A percentile compares a stretch with the other conserved stretches of the same genome.
Conservation (phyloP, 2,113 vertebrate species). For the Podiceps cristatus region DNA sequence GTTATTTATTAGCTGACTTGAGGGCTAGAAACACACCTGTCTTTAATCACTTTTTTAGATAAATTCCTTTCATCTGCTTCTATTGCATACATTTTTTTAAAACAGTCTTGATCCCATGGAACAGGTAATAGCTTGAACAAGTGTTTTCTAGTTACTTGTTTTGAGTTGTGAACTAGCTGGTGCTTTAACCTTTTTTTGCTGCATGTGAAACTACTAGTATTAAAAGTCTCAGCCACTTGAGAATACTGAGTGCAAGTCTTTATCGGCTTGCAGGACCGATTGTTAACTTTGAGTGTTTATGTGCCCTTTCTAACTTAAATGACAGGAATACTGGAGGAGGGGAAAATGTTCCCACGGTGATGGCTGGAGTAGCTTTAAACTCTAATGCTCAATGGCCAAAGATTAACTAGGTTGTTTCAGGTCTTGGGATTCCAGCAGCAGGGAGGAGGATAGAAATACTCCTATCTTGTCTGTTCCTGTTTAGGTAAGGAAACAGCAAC, state of each 20-base stretch:
- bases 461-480: not conserved
- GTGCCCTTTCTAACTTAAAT: not conserved
- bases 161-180: not conserved
- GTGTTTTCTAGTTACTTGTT: not conserved
- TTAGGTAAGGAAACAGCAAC: not conserved
- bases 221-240: not conserved
- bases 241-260: not conserved
- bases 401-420: conserved; percentile 3
- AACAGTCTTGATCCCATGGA: not conserved
- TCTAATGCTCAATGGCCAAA: not conserved
- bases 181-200: not conserved
- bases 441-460: not conserved
- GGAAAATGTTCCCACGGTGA: fast-evolving
- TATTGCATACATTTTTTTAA: not conserved
- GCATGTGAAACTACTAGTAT: not conserved
- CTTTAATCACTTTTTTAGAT: not conserved
- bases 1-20: not conserved
- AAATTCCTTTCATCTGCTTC: not conserved
- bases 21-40: not conserved
- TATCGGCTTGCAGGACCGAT: not conserved
- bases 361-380: not conserved
- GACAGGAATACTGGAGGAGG: not conserved
- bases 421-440: not conserved
- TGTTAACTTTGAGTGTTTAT: not conserved
- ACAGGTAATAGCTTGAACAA: not conserved